phyloP scores from a whole-genome alignment of 2,113 vertebrate genomes.

The Panthera tigris region DNA sequence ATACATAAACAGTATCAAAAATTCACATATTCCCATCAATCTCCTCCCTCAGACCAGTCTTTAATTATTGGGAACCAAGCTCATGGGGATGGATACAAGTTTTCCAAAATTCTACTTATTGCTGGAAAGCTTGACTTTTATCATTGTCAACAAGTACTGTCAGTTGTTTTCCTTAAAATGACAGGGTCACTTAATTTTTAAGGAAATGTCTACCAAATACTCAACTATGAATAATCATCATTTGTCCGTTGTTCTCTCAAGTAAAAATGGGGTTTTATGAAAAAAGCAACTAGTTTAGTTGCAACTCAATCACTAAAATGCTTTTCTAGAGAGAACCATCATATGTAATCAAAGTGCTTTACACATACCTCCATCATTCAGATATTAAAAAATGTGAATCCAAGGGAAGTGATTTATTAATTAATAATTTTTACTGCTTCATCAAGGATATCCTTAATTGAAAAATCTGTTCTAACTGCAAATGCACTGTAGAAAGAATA shows the following conservation, averaged over 20 bases:
- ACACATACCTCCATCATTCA: neutral
- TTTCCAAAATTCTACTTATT: slow-evolving; percentile 16
- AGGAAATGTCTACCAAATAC: slow-evolving; percentile 1
- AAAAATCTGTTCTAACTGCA: neutral
- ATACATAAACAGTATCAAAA: neutral
- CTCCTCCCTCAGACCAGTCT: neutral
- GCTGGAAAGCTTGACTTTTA: slow-evolving; percentile 12
- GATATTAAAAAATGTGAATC: neutral
- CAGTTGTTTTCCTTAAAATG: neutral
- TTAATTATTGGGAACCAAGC: neutral
- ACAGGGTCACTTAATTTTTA: neutral
- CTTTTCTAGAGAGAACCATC: neutral
- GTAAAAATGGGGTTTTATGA: neutral
- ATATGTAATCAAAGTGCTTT: neutral
- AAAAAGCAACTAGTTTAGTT: neutral
- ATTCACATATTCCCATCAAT: neutral
- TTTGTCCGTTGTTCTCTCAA: neutral
- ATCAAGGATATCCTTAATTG: neutral
- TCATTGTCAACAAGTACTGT: neutral
- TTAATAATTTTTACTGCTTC: neutral
- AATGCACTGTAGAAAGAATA: neutral
- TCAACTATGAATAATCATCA: neutral
- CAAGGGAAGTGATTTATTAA: neutral
- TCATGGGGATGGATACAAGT: neutral
- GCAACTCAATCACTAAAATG: neutral